These are phyloP conservation scores for Psix sp. DNA, from an alignment of 1,140 invertebrate genomes.

Conservation along the genomic window DNA sequence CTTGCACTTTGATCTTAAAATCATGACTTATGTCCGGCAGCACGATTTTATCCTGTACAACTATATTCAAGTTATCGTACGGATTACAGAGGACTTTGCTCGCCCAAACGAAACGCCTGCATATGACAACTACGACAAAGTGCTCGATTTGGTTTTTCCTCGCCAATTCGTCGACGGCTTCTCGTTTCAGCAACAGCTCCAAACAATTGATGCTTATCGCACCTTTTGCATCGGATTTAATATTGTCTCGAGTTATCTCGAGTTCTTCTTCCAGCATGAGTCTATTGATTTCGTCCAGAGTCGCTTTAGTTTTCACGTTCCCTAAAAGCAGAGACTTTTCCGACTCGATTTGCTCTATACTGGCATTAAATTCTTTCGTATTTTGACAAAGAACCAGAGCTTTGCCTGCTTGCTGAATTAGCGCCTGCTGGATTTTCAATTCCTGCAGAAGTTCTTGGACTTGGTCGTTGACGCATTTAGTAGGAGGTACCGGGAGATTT, in stretches of 20 bases:
- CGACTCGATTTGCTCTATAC: constrained; percentile 72
- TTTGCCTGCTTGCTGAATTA: constrained; percentile 73
- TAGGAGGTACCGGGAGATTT: constrained; percentile 12
- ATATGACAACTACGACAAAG: constrained; percentile 64
- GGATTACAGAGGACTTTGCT: constrained; percentile 61
- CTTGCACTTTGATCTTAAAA: constrained; percentile 63
- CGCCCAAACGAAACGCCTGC: constrained; percentile 63
- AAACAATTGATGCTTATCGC: constrained; percentile 54
- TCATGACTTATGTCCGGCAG: constrained; percentile 64
- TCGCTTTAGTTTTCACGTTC: constrained; percentile 63
- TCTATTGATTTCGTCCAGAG: constrained; percentile 62
- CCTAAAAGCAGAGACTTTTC: constrained; percentile 72
- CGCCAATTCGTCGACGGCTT: constrained; percentile 13
- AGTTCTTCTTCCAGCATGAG: constrained; percentile 21
- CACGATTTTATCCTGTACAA: constrained; percentile 56
- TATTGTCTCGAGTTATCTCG: background rate
- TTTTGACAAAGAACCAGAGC: constrained; percentile 70
- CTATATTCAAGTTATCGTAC: constrained; percentile 43
- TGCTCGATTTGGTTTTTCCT: constrained; percentile 52
- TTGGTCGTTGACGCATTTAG: constrained; percentile 20
- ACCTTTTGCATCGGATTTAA: background rate
- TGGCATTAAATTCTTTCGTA: constrained; percentile 67
- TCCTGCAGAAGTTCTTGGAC: constrained; percentile 64
- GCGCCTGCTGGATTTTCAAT: constrained; percentile 68
- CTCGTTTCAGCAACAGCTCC: constrained; percentile 55